Evolutionary conservation across 2,113 vertebrate genomes (phyloP).

Genomic region (Setophaga petechia): DNA sequence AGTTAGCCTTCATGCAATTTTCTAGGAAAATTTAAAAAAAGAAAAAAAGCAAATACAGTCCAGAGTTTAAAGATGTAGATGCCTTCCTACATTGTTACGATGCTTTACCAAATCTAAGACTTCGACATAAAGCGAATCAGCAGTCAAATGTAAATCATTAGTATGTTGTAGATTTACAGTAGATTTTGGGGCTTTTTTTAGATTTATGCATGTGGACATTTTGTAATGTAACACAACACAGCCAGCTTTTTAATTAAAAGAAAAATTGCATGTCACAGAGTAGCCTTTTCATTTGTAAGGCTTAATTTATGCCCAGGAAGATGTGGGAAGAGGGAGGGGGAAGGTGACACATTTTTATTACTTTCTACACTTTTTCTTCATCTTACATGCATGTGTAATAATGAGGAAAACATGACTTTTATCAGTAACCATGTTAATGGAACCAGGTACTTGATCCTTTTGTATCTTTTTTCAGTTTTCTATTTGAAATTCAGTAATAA

Average conservation of each 20-base stretch:
- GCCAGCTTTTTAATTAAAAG: constrained; percentile 79
- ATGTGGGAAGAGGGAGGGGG: constrained; percentile 61
- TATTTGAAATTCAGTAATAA: constrained; percentile 68
- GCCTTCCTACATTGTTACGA: constrained; percentile 85
- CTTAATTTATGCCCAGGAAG: constrained; percentile 75
- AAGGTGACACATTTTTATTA: constrained; percentile 75
- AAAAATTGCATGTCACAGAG: constrained; percentile 92
- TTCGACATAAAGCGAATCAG: constrained; percentile 77
- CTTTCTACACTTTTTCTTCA: constrained; percentile 77
- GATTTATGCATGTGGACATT: constrained; percentile 83
- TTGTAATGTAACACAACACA: constrained; percentile 80
- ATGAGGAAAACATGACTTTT: constrained; percentile 76
- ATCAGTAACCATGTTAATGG: constrained; percentile 78
- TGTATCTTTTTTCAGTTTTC: constrained; percentile 74
- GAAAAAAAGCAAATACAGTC: constrained; percentile 67
- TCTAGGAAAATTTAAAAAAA: constrained; percentile 57
- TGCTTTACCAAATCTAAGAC: constrained; percentile 88
- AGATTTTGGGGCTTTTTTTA: constrained; percentile 78
- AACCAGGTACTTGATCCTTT: constrained; percentile 73
- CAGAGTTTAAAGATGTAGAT: constrained; percentile 79
- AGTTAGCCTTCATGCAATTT: constrained; percentile 81
- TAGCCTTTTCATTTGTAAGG: constrained; percentile 75
- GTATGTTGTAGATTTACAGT: constrained; percentile 83
- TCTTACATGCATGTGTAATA: constrained; percentile 77
- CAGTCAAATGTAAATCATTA: constrained; percentile 80